phyloP scores from a whole-genome alignment of 2,113 vertebrate species.

The Osmerus mordax region DNA sequence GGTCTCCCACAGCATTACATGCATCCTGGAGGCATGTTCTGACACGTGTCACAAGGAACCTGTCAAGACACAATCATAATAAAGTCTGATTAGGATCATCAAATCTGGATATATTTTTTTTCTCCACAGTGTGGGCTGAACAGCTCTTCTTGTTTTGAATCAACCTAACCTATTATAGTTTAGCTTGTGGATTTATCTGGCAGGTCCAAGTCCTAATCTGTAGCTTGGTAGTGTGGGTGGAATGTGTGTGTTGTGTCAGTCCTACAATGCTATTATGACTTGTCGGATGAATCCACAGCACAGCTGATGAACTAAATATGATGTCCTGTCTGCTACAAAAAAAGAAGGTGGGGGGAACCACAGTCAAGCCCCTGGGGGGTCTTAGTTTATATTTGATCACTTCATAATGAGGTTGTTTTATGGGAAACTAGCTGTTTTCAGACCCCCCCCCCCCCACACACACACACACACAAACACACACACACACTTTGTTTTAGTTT shows the following conservation, averaged over 20 bases:
- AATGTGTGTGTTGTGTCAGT: not conserved
- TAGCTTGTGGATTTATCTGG: slow-evolving; percentile 2
- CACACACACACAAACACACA: too few species aligned
- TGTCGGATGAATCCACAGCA: not conserved
- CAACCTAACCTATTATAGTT: slow-evolving; percentile 10
- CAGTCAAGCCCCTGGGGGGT: not conserved
- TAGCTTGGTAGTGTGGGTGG: not conserved
- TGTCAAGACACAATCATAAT: not conserved
- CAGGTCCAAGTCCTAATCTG: slow-evolving; percentile 1
- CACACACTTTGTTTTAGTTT: too few species aligned
- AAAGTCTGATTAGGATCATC: not conserved
- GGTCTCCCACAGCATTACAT: not conserved
- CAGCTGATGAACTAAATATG: not conserved
- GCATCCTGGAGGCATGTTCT: not conserved
- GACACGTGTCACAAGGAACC: not conserved
- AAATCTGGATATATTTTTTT: not conserved
- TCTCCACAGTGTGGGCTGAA: not conserved
- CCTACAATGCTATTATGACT: not conserved
- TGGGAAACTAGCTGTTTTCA: too few species aligned
- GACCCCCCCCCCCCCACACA: too few species aligned
- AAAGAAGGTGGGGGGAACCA: not conserved
- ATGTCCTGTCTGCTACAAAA: not conserved
- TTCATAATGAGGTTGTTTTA: not conserved
- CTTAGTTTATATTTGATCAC: not conserved
- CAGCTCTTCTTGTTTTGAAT: slow-evolving; percentile 2